Evolutionary conservation across 2,888 invertebrate species (phyloP).

Genomic region (Acronicta alni): DNA sequence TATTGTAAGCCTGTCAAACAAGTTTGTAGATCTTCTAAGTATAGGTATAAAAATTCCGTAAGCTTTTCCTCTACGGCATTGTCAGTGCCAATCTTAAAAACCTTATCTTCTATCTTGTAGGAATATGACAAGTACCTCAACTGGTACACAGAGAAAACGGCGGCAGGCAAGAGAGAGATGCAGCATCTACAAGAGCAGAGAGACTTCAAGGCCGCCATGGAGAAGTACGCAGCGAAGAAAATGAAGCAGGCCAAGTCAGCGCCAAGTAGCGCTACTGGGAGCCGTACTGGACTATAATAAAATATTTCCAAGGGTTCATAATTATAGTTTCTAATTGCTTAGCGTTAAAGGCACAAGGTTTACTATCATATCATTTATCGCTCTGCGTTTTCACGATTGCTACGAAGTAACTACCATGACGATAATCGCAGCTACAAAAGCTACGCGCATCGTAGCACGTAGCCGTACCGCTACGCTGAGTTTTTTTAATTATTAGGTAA

Average conservation of each 20-base stretch:
- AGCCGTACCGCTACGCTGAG: not conserved
- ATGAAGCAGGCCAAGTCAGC: conserved; percentile 61
- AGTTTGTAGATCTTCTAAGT: no score
- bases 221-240: conserved; percentile 62
- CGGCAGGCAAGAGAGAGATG: conserved; percentile 70
- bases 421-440: not conserved
- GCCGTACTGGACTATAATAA: conserved; percentile 17
- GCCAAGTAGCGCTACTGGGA: conserved; percentile 13
- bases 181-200: conserved; percentile 65
- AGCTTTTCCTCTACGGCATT: no score
- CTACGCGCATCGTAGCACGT: conserved; percentile 1
- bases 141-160: conserved; percentile 75
- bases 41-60: no score
- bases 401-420: no score
- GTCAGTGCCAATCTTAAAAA: not conserved
- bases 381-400: no score
- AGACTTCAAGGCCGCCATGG: conserved; percentile 63
- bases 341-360: no score
- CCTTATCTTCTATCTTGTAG: conserved; percentile 52
- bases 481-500: no score
- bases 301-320: no score
- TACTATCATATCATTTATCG: no score
- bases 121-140: conserved; percentile 73
- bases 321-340: no score
- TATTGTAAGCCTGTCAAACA: no score